Evolutionary conservation across 2,888 invertebrate genomes (phyloP).

Genomic region (Gisinianus flammeolus): DNA sequence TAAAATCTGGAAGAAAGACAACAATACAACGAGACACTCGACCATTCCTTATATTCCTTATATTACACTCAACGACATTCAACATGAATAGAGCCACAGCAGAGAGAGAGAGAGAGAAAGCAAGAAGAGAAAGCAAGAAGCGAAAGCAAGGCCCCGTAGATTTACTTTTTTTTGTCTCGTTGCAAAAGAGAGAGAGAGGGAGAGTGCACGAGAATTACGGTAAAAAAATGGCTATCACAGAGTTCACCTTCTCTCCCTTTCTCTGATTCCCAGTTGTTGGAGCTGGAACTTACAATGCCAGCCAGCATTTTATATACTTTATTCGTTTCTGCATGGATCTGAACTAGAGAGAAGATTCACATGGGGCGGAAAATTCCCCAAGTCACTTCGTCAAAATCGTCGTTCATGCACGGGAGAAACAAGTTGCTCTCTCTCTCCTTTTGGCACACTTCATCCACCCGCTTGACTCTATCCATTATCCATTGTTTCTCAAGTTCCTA

Average conservation of each 20-base stretch:
- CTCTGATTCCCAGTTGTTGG: not conserved
- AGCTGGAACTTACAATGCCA: no score
- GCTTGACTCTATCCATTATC: slow-evolving; percentile 21
- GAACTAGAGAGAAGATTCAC: not conserved
- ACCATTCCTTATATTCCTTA: no score
- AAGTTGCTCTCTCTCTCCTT: slow-evolving; percentile 18
- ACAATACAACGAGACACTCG: no score
- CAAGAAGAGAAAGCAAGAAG: not conserved
- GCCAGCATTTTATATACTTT: not conserved
- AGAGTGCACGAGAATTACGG: no score
- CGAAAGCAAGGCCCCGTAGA: not conserved
- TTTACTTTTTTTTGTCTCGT: not conserved
- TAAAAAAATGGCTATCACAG: no score
- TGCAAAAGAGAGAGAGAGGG: no score
- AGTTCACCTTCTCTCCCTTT: not conserved
- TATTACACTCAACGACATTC: no score
- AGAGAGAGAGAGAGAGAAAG: not conserved
- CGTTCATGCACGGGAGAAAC: slow-evolving; percentile 24
- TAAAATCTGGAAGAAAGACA: no score
- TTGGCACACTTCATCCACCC: slow-evolving; percentile 27
- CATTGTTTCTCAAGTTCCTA: slow-evolving; percentile 14
- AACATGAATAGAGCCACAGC: not conserved
- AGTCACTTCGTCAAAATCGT: slow-evolving; percentile 29
- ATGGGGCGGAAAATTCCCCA: slow-evolving; percentile 34
- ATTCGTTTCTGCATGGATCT: slow-evolving; percentile 19